Percentiles rank a stretch among this genome's conserved stretches.
These are phyloP conservation scores for Falco biarmicus DNA, from an alignment of 2,797 vertebrate genomes.

Conservation along the genomic window DNA sequence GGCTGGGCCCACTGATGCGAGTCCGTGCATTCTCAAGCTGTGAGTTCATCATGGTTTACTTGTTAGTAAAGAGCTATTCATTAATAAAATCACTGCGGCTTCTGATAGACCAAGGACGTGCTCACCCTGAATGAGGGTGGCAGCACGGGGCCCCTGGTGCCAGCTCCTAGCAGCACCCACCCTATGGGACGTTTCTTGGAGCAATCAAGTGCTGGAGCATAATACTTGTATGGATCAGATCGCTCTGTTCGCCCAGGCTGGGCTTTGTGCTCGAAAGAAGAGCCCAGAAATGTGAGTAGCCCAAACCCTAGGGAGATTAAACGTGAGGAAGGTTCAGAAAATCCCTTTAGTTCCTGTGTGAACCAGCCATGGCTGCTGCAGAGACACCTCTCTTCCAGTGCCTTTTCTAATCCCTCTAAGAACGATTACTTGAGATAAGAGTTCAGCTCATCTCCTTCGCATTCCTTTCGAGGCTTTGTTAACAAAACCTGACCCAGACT, in stretches of 20 bases:
- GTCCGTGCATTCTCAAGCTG: background rate
- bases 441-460: background rate
- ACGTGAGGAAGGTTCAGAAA: background rate
- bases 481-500: background rate
- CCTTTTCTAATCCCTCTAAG: background rate
- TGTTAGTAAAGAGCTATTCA: background rate
- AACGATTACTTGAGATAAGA: background rate
- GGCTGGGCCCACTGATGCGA: background rate
- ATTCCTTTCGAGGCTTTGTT: background rate
- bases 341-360: background rate
- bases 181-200: background rate
- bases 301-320: background rate
- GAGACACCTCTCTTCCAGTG: background rate
- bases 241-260: background rate
- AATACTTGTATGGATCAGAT: background rate
- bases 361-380: background rate
- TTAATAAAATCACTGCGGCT: background rate
- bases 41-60: background rate
- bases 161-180: background rate
- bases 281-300: background rate
- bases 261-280: background rate
- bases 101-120: background rate
- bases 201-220: background rate
- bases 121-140: background rate
- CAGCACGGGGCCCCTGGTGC: background rate